Conservation (phyloP, 2,888 invertebrate genomes). For the Diarsia dahlii region DNA sequence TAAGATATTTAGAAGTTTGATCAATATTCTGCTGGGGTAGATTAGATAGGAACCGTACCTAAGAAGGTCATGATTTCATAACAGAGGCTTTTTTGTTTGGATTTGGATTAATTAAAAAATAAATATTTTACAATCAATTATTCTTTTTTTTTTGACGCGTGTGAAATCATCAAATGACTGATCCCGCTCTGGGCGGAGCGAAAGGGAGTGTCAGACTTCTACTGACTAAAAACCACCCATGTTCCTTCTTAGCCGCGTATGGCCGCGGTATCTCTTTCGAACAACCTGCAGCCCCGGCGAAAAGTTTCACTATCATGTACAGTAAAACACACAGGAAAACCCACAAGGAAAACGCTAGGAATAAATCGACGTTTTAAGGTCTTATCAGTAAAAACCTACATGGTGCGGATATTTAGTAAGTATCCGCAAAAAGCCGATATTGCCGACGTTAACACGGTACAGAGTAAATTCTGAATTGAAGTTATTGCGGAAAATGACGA, state of each 20-base stretch:
- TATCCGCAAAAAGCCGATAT: neutral
- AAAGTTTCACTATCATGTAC: neutral
- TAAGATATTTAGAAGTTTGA: neutral
- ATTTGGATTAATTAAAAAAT: neutral
- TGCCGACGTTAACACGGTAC: neutral
- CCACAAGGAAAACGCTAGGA: conserved; percentile 10
- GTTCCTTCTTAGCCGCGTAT: too few species aligned
- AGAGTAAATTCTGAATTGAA: conserved; percentile 6
- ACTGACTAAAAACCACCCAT: too few species aligned
- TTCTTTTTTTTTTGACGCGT: too few species aligned
- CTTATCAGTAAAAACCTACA: neutral
- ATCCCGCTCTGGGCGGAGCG: too few species aligned
- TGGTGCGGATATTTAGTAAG: conserved; percentile 2
- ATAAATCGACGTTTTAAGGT: neutral
- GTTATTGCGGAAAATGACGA: conserved; percentile 32
- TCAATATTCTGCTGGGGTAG: neutral
- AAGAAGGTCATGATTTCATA: too few species aligned
- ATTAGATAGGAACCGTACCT: neutral
- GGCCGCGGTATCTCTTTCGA: too few species aligned
- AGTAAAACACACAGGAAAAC: conserved; percentile 30
- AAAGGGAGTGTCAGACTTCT: too few species aligned
- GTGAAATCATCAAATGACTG: too few species aligned
- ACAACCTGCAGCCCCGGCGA: too few species aligned
- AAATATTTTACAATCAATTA: neutral
- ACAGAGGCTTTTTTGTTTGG: neutral